Evolutionary conservation across 2,888 invertebrate species (phyloP).

Genomic region (Drosophila maculinotata): DNA sequence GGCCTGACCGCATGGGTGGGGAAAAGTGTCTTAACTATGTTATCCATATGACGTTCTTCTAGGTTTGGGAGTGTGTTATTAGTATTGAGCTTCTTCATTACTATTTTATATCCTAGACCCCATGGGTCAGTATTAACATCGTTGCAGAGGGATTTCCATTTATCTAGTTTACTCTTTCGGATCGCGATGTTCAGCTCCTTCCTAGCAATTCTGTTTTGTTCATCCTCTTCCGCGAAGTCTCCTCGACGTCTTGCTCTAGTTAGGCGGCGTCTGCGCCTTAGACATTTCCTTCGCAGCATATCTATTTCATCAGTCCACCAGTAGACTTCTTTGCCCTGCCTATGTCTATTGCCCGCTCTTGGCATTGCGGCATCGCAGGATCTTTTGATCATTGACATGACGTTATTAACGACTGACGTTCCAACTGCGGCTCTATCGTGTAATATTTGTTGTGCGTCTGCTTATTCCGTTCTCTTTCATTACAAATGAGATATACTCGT

Average conservation of each 20-base stretch:
- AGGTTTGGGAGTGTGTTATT: neutral
- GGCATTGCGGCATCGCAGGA: neutral
- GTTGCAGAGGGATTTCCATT: constrained; percentile 4
- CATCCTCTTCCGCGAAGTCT: too few relatives aligned
- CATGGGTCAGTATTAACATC: neutral
- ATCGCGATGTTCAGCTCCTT: too few relatives aligned
- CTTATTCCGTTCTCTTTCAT: neutral
- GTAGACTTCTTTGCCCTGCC: neutral
- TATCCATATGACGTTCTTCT: neutral
- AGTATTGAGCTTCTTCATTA: constrained; percentile 2
- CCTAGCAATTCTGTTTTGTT: too few relatives aligned
- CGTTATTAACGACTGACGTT: neutral
- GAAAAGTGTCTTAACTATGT: neutral
- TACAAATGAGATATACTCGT: neutral
- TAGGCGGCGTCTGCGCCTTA: neutral
- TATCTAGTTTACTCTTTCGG: too few relatives aligned
- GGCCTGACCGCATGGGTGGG: neutral
- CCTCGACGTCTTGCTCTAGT: neutral
- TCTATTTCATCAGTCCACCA: neutral
- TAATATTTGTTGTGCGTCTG: neutral
- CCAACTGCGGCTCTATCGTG: neutral
- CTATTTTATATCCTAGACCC: constrained; percentile 6
- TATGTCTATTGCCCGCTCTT: neutral
- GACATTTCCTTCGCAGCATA: neutral
- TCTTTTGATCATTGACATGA: neutral